phyloP scores from a whole-genome alignment of 2,888 invertebrate species.

The Odontomyia ornata region DNA sequence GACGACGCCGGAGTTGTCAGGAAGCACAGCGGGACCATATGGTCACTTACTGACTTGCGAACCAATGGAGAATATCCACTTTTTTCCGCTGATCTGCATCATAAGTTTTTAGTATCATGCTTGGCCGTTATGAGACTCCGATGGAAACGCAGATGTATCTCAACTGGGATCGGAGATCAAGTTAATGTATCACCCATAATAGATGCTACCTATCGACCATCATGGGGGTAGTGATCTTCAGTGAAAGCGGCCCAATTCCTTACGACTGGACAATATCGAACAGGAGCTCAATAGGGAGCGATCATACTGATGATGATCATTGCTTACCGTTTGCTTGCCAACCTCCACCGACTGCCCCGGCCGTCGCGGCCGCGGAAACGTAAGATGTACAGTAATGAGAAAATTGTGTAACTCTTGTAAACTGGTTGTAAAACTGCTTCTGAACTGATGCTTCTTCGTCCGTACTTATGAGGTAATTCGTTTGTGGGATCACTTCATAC shows the following conservation, averaged over 20 bases:
- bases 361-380: neutral
- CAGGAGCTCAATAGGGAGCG: conserved; percentile 24
- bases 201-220: conserved; percentile 10
- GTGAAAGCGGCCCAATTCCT: conserved; percentile 43
- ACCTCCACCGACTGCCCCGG: neutral
- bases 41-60: conserved; percentile 29
- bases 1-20: conserved; percentile 35
- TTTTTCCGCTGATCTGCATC: conserved; percentile 27
- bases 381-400: conserved; percentile 33
- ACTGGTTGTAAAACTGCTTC: conserved; percentile 29
- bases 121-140: neutral
- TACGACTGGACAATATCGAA: conserved; percentile 22
- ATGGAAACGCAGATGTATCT: conserved; percentile 4
- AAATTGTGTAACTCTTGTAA: conserved; percentile 41
- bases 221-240: conserved; percentile 26
- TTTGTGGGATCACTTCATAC: neutral
- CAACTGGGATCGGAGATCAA: neutral
- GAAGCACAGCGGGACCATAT: conserved; percentile 42
- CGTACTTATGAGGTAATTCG: neutral
- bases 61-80: conserved; percentile 32
- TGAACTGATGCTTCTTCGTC: conserved; percentile 1
- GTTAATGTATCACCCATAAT: conserved; percentile 28
- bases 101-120: neutral
- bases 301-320: conserved; percentile 12
- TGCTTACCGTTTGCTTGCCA: neutral